phyloP scores from a whole-genome alignment of 2,113 vertebrate species.

The Anarhynchus alexandrinus region DNA sequence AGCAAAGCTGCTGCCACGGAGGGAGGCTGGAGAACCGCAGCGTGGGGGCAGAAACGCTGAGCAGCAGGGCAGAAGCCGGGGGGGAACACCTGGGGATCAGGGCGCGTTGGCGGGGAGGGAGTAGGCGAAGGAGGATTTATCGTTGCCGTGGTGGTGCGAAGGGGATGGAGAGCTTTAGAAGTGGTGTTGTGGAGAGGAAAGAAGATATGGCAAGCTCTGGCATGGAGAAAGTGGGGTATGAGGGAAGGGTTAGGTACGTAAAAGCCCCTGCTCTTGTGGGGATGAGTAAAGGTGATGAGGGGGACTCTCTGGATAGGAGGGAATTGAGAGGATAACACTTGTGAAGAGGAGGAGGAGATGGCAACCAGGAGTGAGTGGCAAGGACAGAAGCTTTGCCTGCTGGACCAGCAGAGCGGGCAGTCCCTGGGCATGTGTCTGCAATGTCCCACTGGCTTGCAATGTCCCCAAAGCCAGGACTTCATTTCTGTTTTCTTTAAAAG shows the following conservation, averaged over 20 bases:
- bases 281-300: background rate
- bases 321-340: background rate
- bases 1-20: background rate
- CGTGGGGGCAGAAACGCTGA: background rate
- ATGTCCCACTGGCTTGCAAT: background rate
- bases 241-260: background rate
- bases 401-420: fast-evolving
- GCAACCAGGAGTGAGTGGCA: background rate
- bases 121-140: background rate
- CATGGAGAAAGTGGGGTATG: background rate
- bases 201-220: background rate
- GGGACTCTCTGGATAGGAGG: background rate
- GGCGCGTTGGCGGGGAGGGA: background rate
- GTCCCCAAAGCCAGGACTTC: background rate
- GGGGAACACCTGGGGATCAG: background rate
- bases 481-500: background rate
- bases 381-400: background rate
- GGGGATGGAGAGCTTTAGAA: background rate
- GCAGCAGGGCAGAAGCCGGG: background rate
- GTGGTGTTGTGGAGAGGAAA: background rate
- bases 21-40: background rate
- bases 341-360: background rate
- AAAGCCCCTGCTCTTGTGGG: background rate
- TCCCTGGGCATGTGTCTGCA: fast-evolving
- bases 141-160: background rate